Percentiles rank a stretch among this genome's conserved stretches.
Conservation (phyloP, 2,113 vertebrate genomes). For the Seriola dumerili region DNA sequence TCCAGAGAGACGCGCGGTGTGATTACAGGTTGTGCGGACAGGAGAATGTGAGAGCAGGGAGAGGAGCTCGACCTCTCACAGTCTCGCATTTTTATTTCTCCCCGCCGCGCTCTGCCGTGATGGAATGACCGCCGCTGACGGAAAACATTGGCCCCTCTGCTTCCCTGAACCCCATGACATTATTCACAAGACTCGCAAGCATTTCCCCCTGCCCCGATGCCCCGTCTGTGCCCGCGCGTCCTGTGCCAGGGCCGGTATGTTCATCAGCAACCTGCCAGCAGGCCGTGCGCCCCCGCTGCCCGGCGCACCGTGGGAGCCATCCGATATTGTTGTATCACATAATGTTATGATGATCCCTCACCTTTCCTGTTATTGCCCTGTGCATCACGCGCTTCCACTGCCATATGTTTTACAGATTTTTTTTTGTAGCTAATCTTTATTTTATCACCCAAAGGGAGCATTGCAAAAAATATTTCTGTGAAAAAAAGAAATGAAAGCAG, state of each 20-base stretch:
- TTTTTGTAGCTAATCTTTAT: background rate
- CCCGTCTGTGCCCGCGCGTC: constrained; percentile 61
- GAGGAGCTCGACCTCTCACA: background rate
- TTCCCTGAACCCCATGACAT: constrained; percentile 43
- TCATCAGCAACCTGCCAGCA: constrained; percentile 75
- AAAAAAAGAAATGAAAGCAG: background rate
- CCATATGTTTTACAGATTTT: constrained; percentile 26
- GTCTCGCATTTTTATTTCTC: no score
- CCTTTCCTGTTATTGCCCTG: constrained; percentile 25
- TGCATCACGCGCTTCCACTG: background rate
- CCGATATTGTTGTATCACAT: constrained; percentile 65
- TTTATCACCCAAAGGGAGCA: background rate
- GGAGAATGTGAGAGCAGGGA: constrained; percentile 43
- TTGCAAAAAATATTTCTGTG: background rate
- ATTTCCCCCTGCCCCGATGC: constrained; percentile 33
- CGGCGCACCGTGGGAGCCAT: constrained; percentile 77
- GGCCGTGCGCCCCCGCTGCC: constrained; percentile 82
- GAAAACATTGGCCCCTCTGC: constrained; percentile 32
- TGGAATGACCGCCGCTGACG: constrained; percentile 50
- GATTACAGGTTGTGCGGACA: constrained; percentile 65
- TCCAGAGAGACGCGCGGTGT: constrained; percentile 51
- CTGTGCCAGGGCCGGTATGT: constrained; percentile 74
- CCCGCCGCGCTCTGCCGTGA: constrained; percentile 22
- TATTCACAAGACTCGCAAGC: constrained; percentile 44
- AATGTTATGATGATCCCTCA: constrained; percentile 46